Evolutionary conservation across 2,113 vertebrate genomes (phyloP), one percentile per base, ranked within the genome.

Genomic region (Caranx melampygus): DNA sequence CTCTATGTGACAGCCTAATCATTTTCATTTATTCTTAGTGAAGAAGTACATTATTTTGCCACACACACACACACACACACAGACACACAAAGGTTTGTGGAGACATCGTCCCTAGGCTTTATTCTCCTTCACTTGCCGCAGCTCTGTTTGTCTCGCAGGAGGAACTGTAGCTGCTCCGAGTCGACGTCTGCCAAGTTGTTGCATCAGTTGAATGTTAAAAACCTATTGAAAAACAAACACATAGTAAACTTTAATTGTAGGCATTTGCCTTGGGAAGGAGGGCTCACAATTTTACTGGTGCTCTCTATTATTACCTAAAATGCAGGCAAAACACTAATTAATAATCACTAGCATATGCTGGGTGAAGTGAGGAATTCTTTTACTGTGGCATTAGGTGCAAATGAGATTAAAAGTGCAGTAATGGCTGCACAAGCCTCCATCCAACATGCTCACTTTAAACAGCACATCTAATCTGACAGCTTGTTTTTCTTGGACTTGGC

Each of bases 221-320:
- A 66, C 31, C 89, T 86, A 90, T 91, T 90, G 90, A 93, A 94
- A 94, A 94, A 94, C 93, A 94, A 94, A 94, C 93, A 94, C 93
- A 88, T 88, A 91, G 88, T 94, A 93, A 94, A 94, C 57, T 92
- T 91, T 94, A 92, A 94, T 93, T 93, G 88, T 72, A 78, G 80
- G 82, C 88, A 80, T 89, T 92, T 81, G 87, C 89, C 91, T 91
- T 84, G 80, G 86, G 91, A 89, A 86, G 89, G 66, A 88, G 79
- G 77, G 82, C 81, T 81, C 71, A n/a, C 59, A 54, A 64, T 87
- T 93, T 92, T 92, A 92, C 90, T 89, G 85, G 71, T 85, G 86
- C 81, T 87, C 74, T 80, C 78, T 86, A 83, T 88, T 88, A 92
- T 88, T 91, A 87, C 79, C 81, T 78, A 87, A 91, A 88, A 92